A percentile compares a stretch with the other conserved stretches of the same genome.
These are phyloP conservation scores for Hipparchia semele DNA, from an alignment of 2,888 invertebrate genomes.

Conservation along the genomic window DNA sequence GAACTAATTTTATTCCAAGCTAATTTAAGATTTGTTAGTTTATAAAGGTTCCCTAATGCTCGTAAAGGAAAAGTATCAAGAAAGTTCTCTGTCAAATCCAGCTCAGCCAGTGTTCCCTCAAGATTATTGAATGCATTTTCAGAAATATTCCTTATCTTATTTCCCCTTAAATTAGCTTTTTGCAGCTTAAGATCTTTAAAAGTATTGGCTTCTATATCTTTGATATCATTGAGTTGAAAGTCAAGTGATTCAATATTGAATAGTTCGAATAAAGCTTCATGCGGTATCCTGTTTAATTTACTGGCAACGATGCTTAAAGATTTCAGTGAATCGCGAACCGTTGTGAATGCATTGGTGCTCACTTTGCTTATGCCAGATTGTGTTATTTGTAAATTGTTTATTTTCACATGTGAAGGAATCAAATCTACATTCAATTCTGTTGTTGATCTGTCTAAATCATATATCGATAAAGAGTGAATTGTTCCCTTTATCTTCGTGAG, in stretches of 20 bases:
- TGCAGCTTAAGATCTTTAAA: conserved; percentile 92
- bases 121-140: conserved; percentile 92
- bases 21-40: conserved; percentile 87
- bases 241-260: conserved; percentile 89
- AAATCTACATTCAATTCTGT: conserved; percentile 89
- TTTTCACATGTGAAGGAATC: conserved; percentile 87
- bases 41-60: conserved; percentile 88
- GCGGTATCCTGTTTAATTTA: conserved; percentile 88
- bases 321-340: conserved; percentile 87
- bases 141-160: conserved; percentile 90
- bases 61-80: conserved; percentile 92
- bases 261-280: conserved; percentile 88
- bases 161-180: conserved; percentile 92
- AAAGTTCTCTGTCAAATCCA: conserved; percentile 94
- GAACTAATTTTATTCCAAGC: conserved; percentile 93
- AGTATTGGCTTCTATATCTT: conserved; percentile 91
- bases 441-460: conserved; percentile 93
- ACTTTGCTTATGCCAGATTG: conserved; percentile 88
- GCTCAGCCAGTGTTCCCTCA: conserved; percentile 89
- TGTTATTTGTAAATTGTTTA: conserved; percentile 90
- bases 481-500: conserved; percentile 86
- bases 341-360: conserved; percentile 86
- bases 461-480: conserved; percentile 93
- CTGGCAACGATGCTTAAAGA: conserved; percentile 91
- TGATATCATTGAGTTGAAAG: conserved; percentile 93